These are phyloP conservation scores for Melipona quadrifasciata DNA, from an alignment of 1,140 invertebrate species.

Conservation along the genomic window DNA sequence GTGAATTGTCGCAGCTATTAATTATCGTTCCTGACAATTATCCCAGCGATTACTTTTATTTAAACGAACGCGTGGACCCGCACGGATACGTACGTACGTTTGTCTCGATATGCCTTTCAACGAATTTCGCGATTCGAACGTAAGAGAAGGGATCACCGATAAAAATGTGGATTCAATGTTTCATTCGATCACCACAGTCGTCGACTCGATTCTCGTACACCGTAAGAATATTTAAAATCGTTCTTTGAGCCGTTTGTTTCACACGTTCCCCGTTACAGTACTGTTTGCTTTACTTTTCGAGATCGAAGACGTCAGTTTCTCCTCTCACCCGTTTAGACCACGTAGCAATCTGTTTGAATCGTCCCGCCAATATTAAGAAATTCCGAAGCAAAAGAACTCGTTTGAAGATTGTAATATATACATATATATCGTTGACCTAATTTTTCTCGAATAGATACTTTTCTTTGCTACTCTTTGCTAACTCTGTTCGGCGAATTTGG, in stretches of 20 bases:
- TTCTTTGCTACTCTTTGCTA: accelerated
- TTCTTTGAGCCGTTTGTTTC: background rate
- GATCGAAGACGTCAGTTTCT: background rate
- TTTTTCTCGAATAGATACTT: too few species aligned
- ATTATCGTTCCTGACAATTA: background rate
- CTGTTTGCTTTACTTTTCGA: too few species aligned
- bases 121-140: background rate
- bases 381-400: too few species aligned
- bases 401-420: too few species aligned
- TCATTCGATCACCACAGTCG: background rate
- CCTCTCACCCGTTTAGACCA: background rate
- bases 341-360: too few species aligned
- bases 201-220: background rate
- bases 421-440: too few species aligned
- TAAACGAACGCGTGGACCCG: background rate
- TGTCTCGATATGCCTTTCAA: background rate
- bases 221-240: background rate
- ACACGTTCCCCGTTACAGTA: background rate
- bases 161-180: background rate
- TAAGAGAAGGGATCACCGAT: too few species aligned
- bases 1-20: background rate
- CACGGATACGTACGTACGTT: background rate
- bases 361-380: too few species aligned
- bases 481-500: background rate
- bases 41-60: background rate